These are phyloP conservation scores for Balanococcus diminutus DNA, from an alignment of 2,888 invertebrate species.

Conservation along the genomic window DNA sequence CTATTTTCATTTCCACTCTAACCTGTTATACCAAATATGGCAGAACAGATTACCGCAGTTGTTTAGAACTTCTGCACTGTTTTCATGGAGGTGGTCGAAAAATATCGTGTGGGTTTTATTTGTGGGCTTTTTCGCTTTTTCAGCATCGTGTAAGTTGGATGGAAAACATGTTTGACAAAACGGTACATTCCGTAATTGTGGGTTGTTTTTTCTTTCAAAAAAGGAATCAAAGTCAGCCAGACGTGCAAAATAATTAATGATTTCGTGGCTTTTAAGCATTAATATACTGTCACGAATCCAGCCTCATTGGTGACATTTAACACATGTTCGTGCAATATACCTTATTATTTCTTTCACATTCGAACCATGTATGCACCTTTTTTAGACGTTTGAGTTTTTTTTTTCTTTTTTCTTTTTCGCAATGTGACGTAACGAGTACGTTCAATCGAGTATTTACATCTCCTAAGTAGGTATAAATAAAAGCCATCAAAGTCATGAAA, in stretches of 20 bases:
- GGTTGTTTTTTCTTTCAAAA: constrained; percentile 35
- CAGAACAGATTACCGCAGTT: constrained; percentile 40
- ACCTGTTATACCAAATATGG: constrained; percentile 48
- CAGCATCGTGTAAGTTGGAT: constrained; percentile 20
- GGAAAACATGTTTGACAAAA: constrained; percentile 39
- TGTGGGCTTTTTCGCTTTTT: constrained; percentile 46
- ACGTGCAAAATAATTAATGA: constrained; percentile 42
- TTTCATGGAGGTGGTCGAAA: constrained; percentile 48
- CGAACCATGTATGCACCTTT: background rate
- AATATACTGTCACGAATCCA: constrained; percentile 14
- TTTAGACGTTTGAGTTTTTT: background rate
- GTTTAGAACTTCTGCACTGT: constrained; percentile 43
- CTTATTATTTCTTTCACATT: background rate
- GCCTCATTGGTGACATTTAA: constrained; percentile 38
- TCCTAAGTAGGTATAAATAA: too few species aligned
- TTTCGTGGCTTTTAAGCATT: constrained; percentile 38
- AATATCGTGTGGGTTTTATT: constrained; percentile 35
- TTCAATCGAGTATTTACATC: too few species aligned
- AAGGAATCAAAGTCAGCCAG: background rate
- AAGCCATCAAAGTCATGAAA: background rate
- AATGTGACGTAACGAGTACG: background rate
- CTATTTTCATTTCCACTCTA: constrained; percentile 47
- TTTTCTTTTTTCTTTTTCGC: background rate
- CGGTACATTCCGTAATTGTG: constrained; percentile 38
- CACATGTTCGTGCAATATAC: constrained; percentile 37